Conservation (phyloP, 2,797 vertebrate genomes). For the Eremophila alpestris region DNA sequence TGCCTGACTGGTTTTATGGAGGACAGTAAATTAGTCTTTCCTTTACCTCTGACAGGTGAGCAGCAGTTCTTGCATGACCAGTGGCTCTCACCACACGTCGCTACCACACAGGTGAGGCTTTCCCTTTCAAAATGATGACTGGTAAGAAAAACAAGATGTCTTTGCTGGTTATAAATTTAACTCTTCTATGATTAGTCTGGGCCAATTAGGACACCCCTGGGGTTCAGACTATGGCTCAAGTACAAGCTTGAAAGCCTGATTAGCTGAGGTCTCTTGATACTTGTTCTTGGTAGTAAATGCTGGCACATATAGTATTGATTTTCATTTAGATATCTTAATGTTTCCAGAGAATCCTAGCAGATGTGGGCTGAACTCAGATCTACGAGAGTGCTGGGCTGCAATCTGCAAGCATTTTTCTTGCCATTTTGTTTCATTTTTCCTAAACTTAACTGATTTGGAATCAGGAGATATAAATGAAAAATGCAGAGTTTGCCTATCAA, state of each 20-base stretch:
- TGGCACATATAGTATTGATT: slow-evolving; percentile 95
- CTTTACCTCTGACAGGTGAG: slow-evolving; percentile 82
- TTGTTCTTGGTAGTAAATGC: slow-evolving; percentile 85
- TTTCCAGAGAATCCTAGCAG: slow-evolving; percentile 89
- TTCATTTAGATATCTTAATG: slow-evolving; percentile 99
- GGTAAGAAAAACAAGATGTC: slow-evolving; percentile 82
- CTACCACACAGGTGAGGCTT: slow-evolving; percentile 74
- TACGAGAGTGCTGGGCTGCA: slow-evolving; percentile 82
- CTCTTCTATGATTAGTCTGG: slow-evolving; percentile 81
- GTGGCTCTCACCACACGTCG: slow-evolving; percentile 56
- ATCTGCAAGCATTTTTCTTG: slow-evolving; percentile 92
- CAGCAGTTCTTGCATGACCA: slow-evolving; percentile 71
- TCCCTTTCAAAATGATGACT: slow-evolving; percentile 62
- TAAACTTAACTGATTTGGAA: slow-evolving; percentile 94
- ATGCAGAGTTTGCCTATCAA: slow-evolving; percentile 84
- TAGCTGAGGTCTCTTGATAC: slow-evolving; percentile 82
- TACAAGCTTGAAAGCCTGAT: slow-evolving; percentile 81
- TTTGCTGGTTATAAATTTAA: slow-evolving; percentile 83
- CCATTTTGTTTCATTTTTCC: slow-evolving; percentile 94
- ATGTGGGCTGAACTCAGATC: slow-evolving; percentile 86
- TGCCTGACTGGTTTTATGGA: slow-evolving; percentile 71
- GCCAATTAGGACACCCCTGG: slow-evolving; percentile 82
- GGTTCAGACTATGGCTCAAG: slow-evolving; percentile 75
- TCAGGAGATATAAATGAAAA: slow-evolving; percentile 95
- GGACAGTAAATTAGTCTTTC: slow-evolving; percentile 69